Evolutionary conservation across 2,797 vertebrate genomes (phyloP), one percentile per base, ranked within the genome.

Genomic region (Gymnopithys bicolor): DNA sequence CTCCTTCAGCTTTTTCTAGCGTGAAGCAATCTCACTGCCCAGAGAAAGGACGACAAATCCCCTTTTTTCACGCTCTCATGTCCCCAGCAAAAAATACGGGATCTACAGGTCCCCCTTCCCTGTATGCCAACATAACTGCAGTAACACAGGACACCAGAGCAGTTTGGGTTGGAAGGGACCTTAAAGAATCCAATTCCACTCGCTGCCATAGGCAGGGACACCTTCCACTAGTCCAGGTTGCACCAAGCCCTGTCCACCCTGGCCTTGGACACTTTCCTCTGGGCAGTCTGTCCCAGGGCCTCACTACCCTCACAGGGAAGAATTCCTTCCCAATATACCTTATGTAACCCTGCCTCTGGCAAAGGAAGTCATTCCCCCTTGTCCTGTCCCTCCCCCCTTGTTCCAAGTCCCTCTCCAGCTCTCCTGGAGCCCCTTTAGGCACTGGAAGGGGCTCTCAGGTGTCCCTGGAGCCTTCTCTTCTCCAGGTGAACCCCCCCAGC

Each of bases 211-310:
- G 10, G 5, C 53, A 76, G 37, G 18, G 62, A 58, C 35, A 43
- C 25, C 21, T 49, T 0, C 33, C 43, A 25, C 51, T 2, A 1
- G 8, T 10, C 51, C 69, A 63, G 27, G 22, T 0, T 37, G 48
- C 56, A 62, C 79, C 53, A 11, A 49, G 23, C 23, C 51, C 43
- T 0, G 0, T 58, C 52, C 63, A 68, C 0, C 35, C 35, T 41
- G 35, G 64, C 45, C 77, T 48, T 48, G 51, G 28, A 4, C 76
- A 78, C 76, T 37, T 2, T 17, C 51, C 58, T 76, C 58, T 62
- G 58, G 35, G 18, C 46, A 76, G 37, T 56, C 58, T 62, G 58
- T 76, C 46, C 58, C 73, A 51, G 58, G 56, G 18, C 56, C 71
- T 60, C 1, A 3, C 35, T 18, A 51, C 23, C 46, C 58, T 62